phyloP scores from a whole-genome alignment of 2,888 invertebrate genomes.

The Pristionchus exspectatus region DNA sequence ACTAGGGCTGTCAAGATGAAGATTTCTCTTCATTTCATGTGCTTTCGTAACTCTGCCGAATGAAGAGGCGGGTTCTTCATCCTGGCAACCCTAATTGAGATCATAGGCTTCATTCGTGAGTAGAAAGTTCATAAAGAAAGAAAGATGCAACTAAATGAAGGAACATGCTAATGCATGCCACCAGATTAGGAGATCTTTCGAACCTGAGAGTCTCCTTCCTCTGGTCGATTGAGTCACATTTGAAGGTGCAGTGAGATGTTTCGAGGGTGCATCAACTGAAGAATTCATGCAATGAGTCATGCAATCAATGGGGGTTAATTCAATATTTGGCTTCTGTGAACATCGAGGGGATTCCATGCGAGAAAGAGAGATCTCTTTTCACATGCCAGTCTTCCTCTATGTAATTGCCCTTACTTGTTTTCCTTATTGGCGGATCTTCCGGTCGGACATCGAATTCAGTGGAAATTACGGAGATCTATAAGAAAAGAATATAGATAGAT shows the following conservation, averaged over 20 bases:
- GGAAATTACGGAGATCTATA: constrained; percentile 43
- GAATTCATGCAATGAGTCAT: constrained; percentile 12
- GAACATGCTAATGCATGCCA: background rate
- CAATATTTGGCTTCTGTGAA: background rate
- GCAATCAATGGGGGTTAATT: constrained; percentile 12
- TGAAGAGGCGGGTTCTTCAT: too few species aligned
- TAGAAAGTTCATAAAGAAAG: too few species aligned
- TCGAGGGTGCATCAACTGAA: background rate
- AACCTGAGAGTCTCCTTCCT: constrained; percentile 18
- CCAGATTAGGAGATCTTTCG: background rate
- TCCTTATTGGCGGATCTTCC: constrained; percentile 19
- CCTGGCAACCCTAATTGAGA: too few species aligned
- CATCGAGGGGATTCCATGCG: constrained; percentile 15
- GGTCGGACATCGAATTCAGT: background rate
- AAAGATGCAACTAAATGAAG: background rate
- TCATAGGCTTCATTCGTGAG: too few species aligned
- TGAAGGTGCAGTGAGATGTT: background rate
- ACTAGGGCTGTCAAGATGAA: too few species aligned
- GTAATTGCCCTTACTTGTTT: constrained; percentile 34
- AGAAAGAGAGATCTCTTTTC: background rate
- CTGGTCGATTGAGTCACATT: background rate
- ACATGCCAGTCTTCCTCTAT: background rate
- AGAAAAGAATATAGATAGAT: background rate
- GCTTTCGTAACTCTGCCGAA: too few species aligned
- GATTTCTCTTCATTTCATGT: too few species aligned